Percentiles rank a stretch among this genome's conserved stretches.
Conservation (phyloP, 2,113 vertebrate genomes). For the Mesitornis unicolor region DNA sequence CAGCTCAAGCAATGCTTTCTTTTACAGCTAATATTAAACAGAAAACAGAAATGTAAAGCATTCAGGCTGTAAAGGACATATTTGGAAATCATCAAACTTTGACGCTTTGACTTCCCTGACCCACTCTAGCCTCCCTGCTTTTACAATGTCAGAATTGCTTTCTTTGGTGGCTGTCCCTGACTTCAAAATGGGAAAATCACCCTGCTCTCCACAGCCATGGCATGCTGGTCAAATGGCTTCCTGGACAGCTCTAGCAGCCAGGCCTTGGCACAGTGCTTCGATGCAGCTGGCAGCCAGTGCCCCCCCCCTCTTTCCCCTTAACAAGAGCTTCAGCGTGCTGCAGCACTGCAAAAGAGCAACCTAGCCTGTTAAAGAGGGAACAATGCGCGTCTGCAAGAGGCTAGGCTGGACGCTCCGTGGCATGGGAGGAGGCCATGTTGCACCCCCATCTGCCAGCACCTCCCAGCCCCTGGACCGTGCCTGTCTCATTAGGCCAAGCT, state of each 20-base stretch:
- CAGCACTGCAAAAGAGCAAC: neutral
- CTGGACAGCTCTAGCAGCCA: neutral
- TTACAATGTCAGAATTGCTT: neutral
- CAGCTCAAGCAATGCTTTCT: conserved; percentile 2
- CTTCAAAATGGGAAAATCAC: neutral
- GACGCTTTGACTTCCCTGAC: neutral
- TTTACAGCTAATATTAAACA: conserved; percentile 5
- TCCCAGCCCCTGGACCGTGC: rapidly evolving
- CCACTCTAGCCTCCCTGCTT: neutral
- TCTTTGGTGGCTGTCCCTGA: neutral
- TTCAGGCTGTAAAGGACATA: neutral
- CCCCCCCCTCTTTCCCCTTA: neutral
- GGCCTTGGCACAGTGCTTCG: neutral
- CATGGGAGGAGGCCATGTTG: neutral
- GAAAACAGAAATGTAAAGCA: conserved; percentile 38
- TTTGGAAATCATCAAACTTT: neutral
- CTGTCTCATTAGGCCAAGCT: neutral
- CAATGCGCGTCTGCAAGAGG: rapidly evolving
- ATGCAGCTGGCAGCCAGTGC: neutral
- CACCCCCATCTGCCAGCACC: rapidly evolving
- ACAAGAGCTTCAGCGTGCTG: neutral
- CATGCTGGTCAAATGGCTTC: rapidly evolving
- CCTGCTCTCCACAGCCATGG: neutral
- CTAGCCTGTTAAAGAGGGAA: rapidly evolving
- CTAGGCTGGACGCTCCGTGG: rapidly evolving